phyloP scores from a whole-genome alignment of 2,888 invertebrate species.

The Tyria jacobaeae region DNA sequence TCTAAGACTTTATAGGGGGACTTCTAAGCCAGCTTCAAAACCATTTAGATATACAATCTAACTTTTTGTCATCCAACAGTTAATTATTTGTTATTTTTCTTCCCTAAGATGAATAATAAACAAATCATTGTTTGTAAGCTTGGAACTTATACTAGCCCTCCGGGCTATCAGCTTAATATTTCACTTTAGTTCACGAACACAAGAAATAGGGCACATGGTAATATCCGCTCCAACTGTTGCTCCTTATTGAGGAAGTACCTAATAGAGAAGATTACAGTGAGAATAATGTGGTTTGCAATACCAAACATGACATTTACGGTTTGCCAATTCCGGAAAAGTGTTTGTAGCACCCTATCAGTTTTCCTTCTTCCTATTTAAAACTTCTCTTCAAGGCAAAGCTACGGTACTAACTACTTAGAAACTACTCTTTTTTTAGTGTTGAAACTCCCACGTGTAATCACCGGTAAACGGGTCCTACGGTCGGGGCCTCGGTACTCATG shows the following conservation, averaged over 20 bases:
- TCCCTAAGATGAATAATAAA: background rate
- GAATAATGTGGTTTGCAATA: background rate
- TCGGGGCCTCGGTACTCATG: too few species aligned
- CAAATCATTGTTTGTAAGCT: background rate
- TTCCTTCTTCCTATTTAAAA: too few species aligned
- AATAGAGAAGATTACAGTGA: background rate
- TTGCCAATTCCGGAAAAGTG: background rate
- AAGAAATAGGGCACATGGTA: background rate
- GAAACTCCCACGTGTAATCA: too few species aligned
- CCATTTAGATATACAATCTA: conserved; percentile 78
- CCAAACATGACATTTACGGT: background rate
- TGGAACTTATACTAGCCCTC: background rate
- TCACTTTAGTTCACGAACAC: background rate
- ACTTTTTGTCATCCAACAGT: conserved; percentile 55
- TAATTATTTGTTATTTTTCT: conserved; percentile 9
- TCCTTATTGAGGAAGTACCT: background rate
- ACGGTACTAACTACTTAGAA: too few species aligned
- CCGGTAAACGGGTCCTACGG: too few species aligned
- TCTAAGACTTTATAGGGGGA: conserved; percentile 39
- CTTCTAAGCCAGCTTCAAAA: conserved; percentile 61
- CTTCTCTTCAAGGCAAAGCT: too few species aligned
- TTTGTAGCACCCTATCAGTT: too few species aligned
- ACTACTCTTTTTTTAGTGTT: too few species aligned
- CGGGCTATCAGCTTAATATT: background rate
- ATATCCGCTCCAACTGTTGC: background rate